Base-by-base conservation (phyloP, 2,888 invertebrate genomes). In the Quadriops clusia region DNA sequence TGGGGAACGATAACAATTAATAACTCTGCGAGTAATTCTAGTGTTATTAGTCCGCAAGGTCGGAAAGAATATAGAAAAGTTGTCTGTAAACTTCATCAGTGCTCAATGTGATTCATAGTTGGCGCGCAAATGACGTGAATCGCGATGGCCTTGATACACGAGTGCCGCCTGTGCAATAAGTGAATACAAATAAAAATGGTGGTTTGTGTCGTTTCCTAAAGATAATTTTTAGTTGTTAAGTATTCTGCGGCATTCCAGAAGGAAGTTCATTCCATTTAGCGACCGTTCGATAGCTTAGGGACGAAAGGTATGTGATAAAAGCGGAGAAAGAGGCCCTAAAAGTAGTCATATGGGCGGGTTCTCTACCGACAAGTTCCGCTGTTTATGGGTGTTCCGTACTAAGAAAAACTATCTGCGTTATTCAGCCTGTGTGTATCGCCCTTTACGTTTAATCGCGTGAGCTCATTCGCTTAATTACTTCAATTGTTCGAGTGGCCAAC, bases 381-480 rank as follows among this genome's bases (percentile, higher is more conserved):
- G 38, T 40, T 56, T 50, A 50, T 54, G 51, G 53, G 51, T 53
- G 52, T 53, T 47, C 42, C n/a, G n/a, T n/a, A n/a, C n/a, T n/a
- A n/a, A n/a, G 34, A 23, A 30, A 39, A 34, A 17, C 32, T 28
- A 2, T 37, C 37, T 29, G 11, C 14, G n/a, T 11, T 3, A 4
- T 8, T 24, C 10, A 5, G 24, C 14, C 13, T 8, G 9, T 24
- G 11, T 24, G 24, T 24, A 14, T 12, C 24, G 24, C 10, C 9
- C 9, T 11, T n/a, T n/a, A n/a, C n/a, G n/a, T n/a, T n/a, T n/a
- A 39, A 40, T 48, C 46, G 49, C 43, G 51, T 47, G 49, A 48
- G 43, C 43, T 45, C 45, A 51, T 47, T 44, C 42, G 46, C 45
- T 53, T 51, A 52, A 53, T 44, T 45, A 44, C 32, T 40, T 42